phyloP scores from a whole-genome alignment of 2,113 vertebrate species.

The Balaeniceps rex region DNA sequence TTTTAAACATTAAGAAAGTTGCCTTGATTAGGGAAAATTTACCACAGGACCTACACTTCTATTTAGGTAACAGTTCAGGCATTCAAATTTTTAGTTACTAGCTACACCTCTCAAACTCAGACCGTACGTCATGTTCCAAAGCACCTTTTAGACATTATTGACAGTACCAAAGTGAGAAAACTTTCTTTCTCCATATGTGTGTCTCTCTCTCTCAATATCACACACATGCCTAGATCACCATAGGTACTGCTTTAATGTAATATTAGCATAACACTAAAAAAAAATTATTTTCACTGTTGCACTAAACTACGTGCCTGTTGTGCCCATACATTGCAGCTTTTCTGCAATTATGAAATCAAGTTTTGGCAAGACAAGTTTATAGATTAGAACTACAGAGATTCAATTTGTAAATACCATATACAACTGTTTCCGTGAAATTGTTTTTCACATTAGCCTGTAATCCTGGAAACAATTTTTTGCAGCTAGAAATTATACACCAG shows the following conservation, averaged over 20 bases:
- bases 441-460: background rate
- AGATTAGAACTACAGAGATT: background rate
- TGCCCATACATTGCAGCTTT: background rate
- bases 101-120: background rate
- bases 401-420: background rate
- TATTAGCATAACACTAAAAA: background rate
- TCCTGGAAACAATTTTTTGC: background rate
- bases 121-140: background rate
- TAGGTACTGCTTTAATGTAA: background rate
- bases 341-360: background rate
- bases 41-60: background rate
- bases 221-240: background rate
- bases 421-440: background rate
- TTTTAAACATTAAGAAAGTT: background rate
- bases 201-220: background rate
- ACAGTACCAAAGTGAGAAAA: background rate
- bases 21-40: background rate
- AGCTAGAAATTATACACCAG: background rate
- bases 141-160: background rate
- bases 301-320: accelerated
- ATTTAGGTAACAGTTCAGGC: background rate
- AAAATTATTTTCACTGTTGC: accelerated
- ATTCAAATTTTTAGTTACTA: background rate
- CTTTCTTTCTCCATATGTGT: background rate
- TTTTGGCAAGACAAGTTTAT: background rate